Conservation (phyloP, 92 coral and sea anemone species). For the Epizoanthus illoricatus region DNA sequence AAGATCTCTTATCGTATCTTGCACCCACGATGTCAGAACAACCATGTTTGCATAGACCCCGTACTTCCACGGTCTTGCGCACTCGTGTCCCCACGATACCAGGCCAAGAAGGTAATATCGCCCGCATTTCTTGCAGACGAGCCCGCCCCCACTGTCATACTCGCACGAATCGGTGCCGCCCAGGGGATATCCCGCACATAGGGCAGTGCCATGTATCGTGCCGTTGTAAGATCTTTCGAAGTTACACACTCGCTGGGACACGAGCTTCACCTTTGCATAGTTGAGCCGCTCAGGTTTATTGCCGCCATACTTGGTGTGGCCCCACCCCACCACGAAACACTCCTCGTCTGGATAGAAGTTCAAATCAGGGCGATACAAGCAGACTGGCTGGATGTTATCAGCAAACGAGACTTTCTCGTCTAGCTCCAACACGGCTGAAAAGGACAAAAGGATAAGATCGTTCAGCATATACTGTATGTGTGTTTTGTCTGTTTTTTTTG, state of each 20-base stretch:
- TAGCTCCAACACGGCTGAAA: conserved; percentile 70
- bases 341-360: conserved; percentile 55
- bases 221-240: conserved; percentile 72
- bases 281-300: conserved; percentile 65
- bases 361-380: conserved; percentile 57
- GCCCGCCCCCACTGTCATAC: conserved; percentile 91
- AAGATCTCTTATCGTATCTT: conserved; percentile 43
- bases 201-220: conserved; percentile 78
- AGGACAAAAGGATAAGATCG: not conserved
- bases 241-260: conserved; percentile 75
- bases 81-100: conserved; percentile 88
- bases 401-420: conserved; percentile 49
- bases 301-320: conserved; percentile 80
- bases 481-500: no score
- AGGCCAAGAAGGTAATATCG: conserved; percentile 71
- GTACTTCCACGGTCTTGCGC: conserved; percentile 74
- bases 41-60: conserved; percentile 87
- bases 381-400: conserved; percentile 68
- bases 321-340: conserved; percentile 89
- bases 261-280: conserved; percentile 65
- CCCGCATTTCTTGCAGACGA: conserved; percentile 73
- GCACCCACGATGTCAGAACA: conserved; percentile 74
- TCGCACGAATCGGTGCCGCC: conserved; percentile 82
- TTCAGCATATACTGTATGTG: no score
- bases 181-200: conserved; percentile 79